Conservation (phyloP, 2,797 vertebrate species). For the Todus mexicanus region DNA sequence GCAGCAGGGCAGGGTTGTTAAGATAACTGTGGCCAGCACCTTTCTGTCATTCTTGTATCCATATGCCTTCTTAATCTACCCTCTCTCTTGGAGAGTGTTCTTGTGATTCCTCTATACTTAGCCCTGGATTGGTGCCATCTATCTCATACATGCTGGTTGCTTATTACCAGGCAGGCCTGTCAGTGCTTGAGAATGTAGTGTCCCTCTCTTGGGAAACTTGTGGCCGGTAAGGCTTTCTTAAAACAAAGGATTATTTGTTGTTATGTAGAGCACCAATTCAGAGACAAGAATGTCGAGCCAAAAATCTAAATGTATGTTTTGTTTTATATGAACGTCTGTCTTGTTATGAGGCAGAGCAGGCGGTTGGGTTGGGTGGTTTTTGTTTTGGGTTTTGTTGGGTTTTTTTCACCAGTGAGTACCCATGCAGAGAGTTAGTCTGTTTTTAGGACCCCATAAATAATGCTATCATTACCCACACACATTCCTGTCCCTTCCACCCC, state of each 20-base stretch:
- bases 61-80: neutral
- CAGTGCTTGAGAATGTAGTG: neutral
- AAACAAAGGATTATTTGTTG: slow-evolving; percentile 39
- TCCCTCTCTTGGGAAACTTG: neutral
- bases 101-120: neutral
- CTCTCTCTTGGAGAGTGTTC: neutral
- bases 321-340: slow-evolving; percentile 7
- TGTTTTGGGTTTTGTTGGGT: no score
- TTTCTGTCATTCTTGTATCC: neutral
- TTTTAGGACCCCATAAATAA: slow-evolving; percentile 29
- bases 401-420: neutral
- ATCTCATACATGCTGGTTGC: neutral
- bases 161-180: neutral
- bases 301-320: slow-evolving; percentile 52
- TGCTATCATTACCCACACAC: slow-evolving; percentile 7
- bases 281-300: slow-evolving; percentile 7
- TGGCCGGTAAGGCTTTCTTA: neutral
- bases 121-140: neutral
- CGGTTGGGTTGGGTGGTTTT: neutral
- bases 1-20: neutral
- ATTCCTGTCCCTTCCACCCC: neutral
- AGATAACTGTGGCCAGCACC: neutral
- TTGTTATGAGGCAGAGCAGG: slow-evolving; percentile 25
- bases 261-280: slow-evolving; percentile 23
- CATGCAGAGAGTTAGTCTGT: neutral